A percentile compares a stretch with the other conserved stretches of the same genome.
These are phyloP conservation scores for Mixornis gularis DNA, from an alignment of 2,113 vertebrate genomes.

Conservation along the genomic window DNA sequence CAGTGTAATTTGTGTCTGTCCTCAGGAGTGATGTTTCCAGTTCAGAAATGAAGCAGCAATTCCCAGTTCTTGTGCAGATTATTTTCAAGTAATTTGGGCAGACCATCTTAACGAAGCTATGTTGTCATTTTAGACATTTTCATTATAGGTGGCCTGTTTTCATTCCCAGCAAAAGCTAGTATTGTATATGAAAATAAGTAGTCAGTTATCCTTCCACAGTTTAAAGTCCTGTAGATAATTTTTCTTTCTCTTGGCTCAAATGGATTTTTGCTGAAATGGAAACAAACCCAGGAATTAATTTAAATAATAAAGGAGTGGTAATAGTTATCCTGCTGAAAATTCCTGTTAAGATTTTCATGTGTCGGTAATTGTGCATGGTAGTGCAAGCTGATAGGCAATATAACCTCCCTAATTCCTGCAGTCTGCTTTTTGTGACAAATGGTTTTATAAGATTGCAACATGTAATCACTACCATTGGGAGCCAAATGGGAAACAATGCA, in stretches of 20 bases:
- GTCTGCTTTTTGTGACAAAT: not conserved
- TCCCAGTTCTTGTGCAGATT: not conserved
- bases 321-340: not conserved
- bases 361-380: not conserved
- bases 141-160: not conserved
- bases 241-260: not conserved
- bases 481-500: constrained; percentile 68
- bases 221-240: not conserved
- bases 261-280: not conserved
- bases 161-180: not conserved
- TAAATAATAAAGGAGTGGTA: not conserved
- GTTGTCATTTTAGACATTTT: not conserved
- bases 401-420: constrained; percentile 6
- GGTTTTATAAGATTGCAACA: not conserved
- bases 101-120: not conserved
- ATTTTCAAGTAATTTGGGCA: not conserved
- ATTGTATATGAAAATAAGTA: not conserved
- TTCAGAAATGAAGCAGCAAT: not conserved
- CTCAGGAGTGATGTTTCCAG: not conserved
- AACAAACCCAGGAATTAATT: not conserved
- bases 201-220: not conserved
- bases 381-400: not conserved
- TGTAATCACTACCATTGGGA: constrained; percentile 63
- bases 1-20: not conserved
- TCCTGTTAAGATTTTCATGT: not conserved